These are phyloP conservation scores for Acrocephalus scirpaceus DNA, from an alignment of 2,797 vertebrate species.

Conservation along the genomic window DNA sequence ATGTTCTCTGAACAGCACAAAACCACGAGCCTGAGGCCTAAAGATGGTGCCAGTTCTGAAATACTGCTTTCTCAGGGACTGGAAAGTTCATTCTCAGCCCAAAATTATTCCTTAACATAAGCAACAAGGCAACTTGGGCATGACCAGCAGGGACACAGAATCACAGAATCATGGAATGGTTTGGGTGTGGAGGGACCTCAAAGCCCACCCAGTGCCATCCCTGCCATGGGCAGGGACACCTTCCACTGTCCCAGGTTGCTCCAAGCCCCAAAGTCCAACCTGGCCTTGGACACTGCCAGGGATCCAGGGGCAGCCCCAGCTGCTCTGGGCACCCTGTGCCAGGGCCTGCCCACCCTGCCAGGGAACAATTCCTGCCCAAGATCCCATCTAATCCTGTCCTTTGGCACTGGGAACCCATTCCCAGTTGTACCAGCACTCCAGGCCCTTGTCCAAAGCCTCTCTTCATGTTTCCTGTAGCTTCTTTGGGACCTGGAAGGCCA, in stretches of 20 bases:
- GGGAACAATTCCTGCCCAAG: neutral
- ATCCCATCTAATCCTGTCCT: neutral
- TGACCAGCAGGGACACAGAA: neutral
- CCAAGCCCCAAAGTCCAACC: neutral
- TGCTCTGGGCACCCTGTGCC: neutral
- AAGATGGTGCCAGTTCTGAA: neutral
- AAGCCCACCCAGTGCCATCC: fast-evolving
- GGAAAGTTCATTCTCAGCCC: neutral
- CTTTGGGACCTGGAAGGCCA: fast-evolving
- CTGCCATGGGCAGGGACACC: neutral
- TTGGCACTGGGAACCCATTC: neutral
- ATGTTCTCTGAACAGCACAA: neutral
- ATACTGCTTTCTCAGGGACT: neutral
- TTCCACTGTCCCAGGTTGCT: neutral
- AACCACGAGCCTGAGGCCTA: neutral
- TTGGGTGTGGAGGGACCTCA: neutral
- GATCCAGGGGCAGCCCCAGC: neutral
- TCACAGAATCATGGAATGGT: too few species aligned
- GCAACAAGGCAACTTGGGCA: neutral
- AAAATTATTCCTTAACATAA: neutral
- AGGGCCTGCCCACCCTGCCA: neutral
- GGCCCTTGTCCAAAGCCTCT: fast-evolving
- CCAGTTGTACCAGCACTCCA: fast-evolving
- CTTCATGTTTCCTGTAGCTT: fast-evolving
- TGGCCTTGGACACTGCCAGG: neutral